These are phyloP conservation scores for Fulica atra DNA, from an alignment of 2,113 vertebrate species.

Conservation along the genomic window DNA sequence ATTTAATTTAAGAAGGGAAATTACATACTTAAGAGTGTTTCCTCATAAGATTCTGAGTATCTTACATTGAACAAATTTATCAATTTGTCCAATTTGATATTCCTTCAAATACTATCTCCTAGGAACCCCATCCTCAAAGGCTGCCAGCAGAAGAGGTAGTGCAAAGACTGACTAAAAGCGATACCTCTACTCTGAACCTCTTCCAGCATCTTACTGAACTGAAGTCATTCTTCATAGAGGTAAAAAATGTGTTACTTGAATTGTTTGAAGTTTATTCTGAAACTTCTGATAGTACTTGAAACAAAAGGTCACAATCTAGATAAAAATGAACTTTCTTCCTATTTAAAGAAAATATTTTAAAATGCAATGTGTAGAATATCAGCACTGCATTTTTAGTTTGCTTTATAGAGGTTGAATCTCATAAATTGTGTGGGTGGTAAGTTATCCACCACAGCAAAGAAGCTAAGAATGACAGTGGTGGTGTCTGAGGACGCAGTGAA, in stretches of 20 bases:
- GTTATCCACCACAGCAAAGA: background rate
- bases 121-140: slow-evolving; percentile 94
- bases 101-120: slow-evolving; percentile 35
- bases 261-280: background rate
- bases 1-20: background rate
- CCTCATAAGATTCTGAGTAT: background rate
- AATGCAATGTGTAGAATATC: background rate
- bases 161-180: slow-evolving; percentile 85
- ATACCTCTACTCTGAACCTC: slow-evolving; percentile 85
- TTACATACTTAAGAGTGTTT: background rate
- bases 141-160: slow-evolving; percentile 90
- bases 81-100: background rate
- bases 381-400: background rate
- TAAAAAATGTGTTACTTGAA: slow-evolving; percentile 75
- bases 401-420: background rate
- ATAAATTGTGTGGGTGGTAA: background rate
- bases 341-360: background rate
- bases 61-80: background rate
- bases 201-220: slow-evolving; percentile 92
- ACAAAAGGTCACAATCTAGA: background rate
- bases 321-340: background rate
- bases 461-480: background rate
- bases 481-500: background rate
- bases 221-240: slow-evolving; percentile 98
- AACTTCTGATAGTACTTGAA: background rate